Base-by-base conservation (phyloP, 1,140 invertebrate species). In the Drosophila funebris region DNA sequence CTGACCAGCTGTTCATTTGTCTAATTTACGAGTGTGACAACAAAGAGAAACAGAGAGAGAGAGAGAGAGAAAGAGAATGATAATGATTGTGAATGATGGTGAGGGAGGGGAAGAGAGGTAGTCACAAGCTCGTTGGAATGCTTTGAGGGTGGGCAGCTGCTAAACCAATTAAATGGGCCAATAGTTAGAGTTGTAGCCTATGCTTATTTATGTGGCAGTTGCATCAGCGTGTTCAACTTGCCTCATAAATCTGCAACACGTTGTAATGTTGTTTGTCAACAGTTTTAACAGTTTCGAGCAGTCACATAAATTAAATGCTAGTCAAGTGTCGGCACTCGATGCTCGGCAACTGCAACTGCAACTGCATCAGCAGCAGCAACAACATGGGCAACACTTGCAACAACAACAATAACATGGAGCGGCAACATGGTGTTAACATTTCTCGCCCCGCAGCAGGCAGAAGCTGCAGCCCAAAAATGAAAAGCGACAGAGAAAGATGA, bases 191-290 rank as follows among this genome's bases (percentile, higher is more conserved):
- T 18, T 13, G 20, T 4, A 18, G 48, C 14, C 53, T 29, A 54
- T 67, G 69, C 80, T 76, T 84, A 83, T 83, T 83, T 83, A 83
- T 83, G 80, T 78, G 77, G 58, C 75, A 83, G 67, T 70, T 83
- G 74, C 83, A 76, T 78, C 75, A 78, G 72, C 72, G 44, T 57
- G 61, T 36, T 57, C 83, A 79, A 83, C 63, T 78, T 78, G 74
- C 50, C 75, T 66, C 83, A 88, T 87, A 88, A 87, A 88, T 87
- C 88, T 88, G 83, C 76, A 73, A 76, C 84, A 89, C 80, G 78
- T 83, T 88, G 79, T 89, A 84, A 79, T 89, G 78, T 75, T 83
- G 83, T 88, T 88, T 89, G 83, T 88, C 83, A 88, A 88, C 83
- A 88, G 84, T 89, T 88, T 81, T 64, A 79, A 71, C 84, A 78